Base-by-base conservation (phyloP, 2,113 vertebrate species). In the Vidua chalybeata region DNA sequence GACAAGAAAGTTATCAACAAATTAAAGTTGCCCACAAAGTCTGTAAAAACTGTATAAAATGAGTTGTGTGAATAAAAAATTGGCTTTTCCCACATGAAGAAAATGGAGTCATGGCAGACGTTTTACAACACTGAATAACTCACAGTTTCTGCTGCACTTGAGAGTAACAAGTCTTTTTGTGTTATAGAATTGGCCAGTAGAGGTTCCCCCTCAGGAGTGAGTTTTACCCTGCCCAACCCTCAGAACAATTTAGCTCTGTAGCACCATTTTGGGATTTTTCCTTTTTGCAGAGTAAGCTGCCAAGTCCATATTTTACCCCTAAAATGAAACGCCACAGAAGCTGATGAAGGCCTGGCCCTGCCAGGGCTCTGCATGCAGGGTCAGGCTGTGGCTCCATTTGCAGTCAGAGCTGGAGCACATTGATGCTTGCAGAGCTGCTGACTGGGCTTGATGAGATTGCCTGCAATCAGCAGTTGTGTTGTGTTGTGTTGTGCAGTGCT, bases 391-490 rank as follows among this genome's bases (percentile, higher is more conserved):
- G 89, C 54, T 51, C 73, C 21, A 3, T 59, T 41, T 79, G 80
- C 64, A 84, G 49, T 15, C 77, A 10, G 18, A 33, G 78, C 82
- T 55, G 5, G 76, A 62, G 67, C 46, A 33, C 63, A 4, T 1
- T 74, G 83, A 28, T 71, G 86, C 67, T 66, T 82, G 78, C 46
- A 79, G 87, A 92, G 83, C 74, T 96, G 85, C 94, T 91, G 93
- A 90, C 72, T 69, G 86, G 79, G 63, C 85, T 93, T 15, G 82
- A 68, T 71, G 68, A 37, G 59, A 74, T 54, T 74, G 87, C 78
- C 89, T 83, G 77, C 63, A 66, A 73, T 87, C 93, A 91, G 89
- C 82, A 79, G 10, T 91, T 61, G 59, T 67, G 41, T 13, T 41
- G 59, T 67, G 41, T 13, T 41, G 41, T 41, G 93, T 18, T 76